Percentiles rank a stretch among this genome's conserved stretches.
Conservation (phyloP, 1,140 invertebrate genomes). For the Idris sp. region DNA sequence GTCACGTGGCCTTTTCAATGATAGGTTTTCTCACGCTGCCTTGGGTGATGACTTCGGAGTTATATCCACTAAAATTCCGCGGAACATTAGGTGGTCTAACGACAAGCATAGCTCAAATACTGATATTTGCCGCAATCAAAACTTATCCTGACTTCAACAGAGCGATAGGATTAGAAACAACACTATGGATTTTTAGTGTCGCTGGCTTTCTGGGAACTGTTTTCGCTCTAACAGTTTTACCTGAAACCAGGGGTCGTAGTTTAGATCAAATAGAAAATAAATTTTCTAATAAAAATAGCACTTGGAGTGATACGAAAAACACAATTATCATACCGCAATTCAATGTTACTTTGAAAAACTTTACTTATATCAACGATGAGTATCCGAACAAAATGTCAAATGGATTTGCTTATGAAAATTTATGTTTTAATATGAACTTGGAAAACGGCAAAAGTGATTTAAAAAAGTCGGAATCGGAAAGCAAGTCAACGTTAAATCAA, state of each 20-base stretch:
- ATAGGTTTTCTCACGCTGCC: slow-evolving; percentile 85
- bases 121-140: slow-evolving; percentile 85
- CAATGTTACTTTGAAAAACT: slow-evolving; percentile 66
- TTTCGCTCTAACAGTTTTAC: slow-evolving; percentile 84
- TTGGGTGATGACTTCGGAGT: slow-evolving; percentile 86
- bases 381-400: slow-evolving; percentile 53
- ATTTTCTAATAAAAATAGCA: slow-evolving; percentile 73
- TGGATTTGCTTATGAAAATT: slow-evolving; percentile 68
- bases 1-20: slow-evolving; percentile 86
- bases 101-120: slow-evolving; percentile 83
- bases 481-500: slow-evolving; percentile 29
- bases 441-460: slow-evolving; percentile 50
- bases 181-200: slow-evolving; percentile 86
- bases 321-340: slow-evolving; percentile 39
- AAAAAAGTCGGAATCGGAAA: slow-evolving; percentile 12
- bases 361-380: slow-evolving; percentile 65
- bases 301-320: slow-evolving; percentile 16
- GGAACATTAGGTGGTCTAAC: slow-evolving; percentile 84
- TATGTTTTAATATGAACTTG: slow-evolving; percentile 62
- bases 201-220: slow-evolving; percentile 80
- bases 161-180: slow-evolving; percentile 82
- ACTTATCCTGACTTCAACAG: slow-evolving; percentile 82
- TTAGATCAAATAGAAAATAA: slow-evolving; percentile 87
- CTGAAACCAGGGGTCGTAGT: slow-evolving; percentile 89
- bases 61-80: slow-evolving; percentile 84